These are phyloP conservation scores for Zenarchopterus dispar DNA, from an alignment of 2,797 vertebrate species.

Conservation along the genomic window DNA sequence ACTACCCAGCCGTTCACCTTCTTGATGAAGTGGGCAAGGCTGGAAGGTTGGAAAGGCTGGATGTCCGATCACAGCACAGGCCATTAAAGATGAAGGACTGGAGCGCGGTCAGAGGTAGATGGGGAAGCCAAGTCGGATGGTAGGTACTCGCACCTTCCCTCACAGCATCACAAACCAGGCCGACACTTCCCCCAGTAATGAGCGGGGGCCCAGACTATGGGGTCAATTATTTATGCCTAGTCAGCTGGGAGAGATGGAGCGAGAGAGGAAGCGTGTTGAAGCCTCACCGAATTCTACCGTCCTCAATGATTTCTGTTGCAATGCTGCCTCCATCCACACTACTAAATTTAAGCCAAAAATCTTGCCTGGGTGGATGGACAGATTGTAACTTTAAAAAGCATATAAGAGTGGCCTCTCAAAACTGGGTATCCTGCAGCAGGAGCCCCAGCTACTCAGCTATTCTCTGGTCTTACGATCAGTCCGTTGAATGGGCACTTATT, in stretches of 20 bases:
- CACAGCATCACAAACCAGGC: constrained; percentile 77
- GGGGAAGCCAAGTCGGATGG: constrained; percentile 62
- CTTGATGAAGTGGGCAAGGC: constrained; percentile 77
- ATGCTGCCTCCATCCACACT: constrained; percentile 66
- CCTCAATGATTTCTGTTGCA: constrained; percentile 68
- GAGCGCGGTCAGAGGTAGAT: constrained; percentile 75
- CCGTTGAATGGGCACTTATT: constrained; percentile 61
- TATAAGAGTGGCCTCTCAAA: constrained; percentile 68
- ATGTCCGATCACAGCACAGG: constrained; percentile 71
- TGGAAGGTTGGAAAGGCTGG: constrained; percentile 70
- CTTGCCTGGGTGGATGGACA: constrained; percentile 67
- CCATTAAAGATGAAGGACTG: constrained; percentile 85
- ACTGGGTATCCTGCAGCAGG: constrained; percentile 45
- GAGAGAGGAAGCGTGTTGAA: constrained; percentile 70
- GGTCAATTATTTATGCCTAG: constrained; percentile 87
- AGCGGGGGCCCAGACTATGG: constrained; percentile 78
- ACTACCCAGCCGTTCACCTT: constrained; percentile 60
- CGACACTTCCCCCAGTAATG: constrained; percentile 84
- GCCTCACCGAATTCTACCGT: constrained; percentile 62
- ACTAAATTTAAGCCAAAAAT: constrained; percentile 64
- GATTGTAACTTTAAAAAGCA: constrained; percentile 81
- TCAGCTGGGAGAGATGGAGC: constrained; percentile 76
- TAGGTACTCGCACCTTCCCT: constrained; percentile 60
- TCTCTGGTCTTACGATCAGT: constrained; percentile 69
- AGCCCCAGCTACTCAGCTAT: constrained; percentile 68